Evolutionary conservation across 2,797 vertebrate genomes (phyloP), one percentile per base, ranked within the genome.

Genomic region (Chiloscyllium punctatum): DNA sequence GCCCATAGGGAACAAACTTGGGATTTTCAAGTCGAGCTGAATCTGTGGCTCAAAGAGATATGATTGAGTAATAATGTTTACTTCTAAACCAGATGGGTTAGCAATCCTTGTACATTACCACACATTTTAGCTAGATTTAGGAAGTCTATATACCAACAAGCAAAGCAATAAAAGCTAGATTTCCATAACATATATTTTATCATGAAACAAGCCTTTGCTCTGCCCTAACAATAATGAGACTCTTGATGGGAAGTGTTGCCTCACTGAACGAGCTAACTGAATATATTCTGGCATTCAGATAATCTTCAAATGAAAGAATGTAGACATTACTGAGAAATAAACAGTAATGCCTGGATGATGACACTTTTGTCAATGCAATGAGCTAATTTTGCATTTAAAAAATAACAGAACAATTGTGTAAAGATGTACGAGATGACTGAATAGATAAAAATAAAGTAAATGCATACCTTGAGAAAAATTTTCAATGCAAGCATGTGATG

Each of bases 391-490:
- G 1, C 18, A 84, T 84, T 84, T 82, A 18, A 82, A 82, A 84
- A 84, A 74, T 30, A 69, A 97, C 96, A 96, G 95, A 96, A 87
- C 94, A 94, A 74, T 96, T 96, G 95, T 96, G 96, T 79, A 48
- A 82, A 57, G 66, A 42, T 95, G 66, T 42, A 25, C 30, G 84
- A 87, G 25, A 27, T 30, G 86, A 27, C 21, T 84, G 95, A 68
- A 3, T 5, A 95, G 42, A 86, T 42, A 87, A n/a, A 57, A 84
- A 84, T 84, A 86, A 86, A 95, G 33, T 68, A 94, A 96, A 74
- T 91, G 96, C 96, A 96, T 97, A 97, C 96, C 96, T 97, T 97
- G 96, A 96, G 96, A 97, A 96, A 96, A 96, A 97, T 97, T 97
- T 96, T 96, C 96, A 97, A 96, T 96, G 96, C 96, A 96, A 96